A percentile compares a stretch with the other conserved stretches of the same genome.
phyloP scores from a whole-genome alignment of 1,140 invertebrate genomes.

The Apis cerana region DNA sequence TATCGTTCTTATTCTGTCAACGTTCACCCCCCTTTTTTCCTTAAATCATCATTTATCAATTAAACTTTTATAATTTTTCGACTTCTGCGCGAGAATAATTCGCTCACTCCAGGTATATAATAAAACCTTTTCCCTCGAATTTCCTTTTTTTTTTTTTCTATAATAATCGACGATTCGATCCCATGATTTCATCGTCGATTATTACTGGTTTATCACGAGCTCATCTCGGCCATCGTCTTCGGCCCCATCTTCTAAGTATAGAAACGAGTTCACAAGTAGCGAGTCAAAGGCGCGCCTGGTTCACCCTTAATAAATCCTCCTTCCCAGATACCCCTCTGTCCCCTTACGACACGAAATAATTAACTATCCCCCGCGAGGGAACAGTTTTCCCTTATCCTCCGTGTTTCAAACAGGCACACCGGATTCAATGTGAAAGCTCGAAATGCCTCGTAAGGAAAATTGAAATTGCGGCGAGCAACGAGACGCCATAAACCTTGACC shows the following conservation, averaged over 20 bases:
- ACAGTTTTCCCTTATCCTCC: not conserved
- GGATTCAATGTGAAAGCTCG: slow-evolving; percentile 16
- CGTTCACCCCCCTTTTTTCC: too few species aligned
- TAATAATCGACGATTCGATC: not conserved
- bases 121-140: not conserved
- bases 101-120: not conserved
- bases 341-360: not conserved
- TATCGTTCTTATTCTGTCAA: too few species aligned
- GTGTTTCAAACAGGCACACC: not conserved
- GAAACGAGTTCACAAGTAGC: slow-evolving; percentile 61
- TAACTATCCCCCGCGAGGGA: slow-evolving; percentile 5
- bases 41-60: too few species aligned
- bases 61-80: too few species aligned
- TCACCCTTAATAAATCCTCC: slow-evolving; percentile 22
- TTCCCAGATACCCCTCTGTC: slow-evolving; percentile 21
- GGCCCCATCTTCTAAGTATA: slow-evolving; percentile 57
- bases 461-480: not conserved
- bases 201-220: not conserved
- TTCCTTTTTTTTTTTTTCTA: too few species aligned
- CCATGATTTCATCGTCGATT: not conserved
- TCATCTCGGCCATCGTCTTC: slow-evolving; percentile 10
- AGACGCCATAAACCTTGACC: slow-evolving; percentile 34
- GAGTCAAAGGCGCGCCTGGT: slow-evolving; percentile 10
- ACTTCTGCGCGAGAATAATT: too few species aligned
- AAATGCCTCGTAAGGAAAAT: slow-evolving; percentile 22